Evolutionary conservation across 2,888 invertebrate species (phyloP).

Genomic region (Zhuqinia jingwanae): DNA sequence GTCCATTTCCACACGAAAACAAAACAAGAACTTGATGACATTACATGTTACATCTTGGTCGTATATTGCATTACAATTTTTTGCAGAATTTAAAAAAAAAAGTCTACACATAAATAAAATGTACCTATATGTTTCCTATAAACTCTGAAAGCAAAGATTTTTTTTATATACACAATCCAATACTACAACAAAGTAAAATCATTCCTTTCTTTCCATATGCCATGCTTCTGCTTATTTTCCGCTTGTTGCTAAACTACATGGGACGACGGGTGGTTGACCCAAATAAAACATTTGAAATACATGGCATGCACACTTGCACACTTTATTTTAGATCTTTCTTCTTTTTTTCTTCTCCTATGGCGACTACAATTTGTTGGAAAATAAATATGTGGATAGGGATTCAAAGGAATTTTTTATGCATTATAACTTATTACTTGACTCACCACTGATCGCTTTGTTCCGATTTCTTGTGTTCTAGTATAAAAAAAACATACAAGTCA

Average conservation of each 20-base stretch:
- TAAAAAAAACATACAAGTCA: conserved; percentile 13
- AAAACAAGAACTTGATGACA: no score
- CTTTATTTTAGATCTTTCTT: not conserved
- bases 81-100: no score
- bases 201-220: conserved; percentile 13
- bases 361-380: not conserved
- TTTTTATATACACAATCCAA: no score
- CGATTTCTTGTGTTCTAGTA: conserved; percentile 24
- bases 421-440: not conserved
- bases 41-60: no score
- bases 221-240: not conserved
- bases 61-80: no score
- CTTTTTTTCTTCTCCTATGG: not conserved
- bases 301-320: no score
- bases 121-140: no score
- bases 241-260: not conserved
- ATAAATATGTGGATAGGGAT: not conserved
- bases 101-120: no score
- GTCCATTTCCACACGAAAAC: no score
- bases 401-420: not conserved
- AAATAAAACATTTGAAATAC: conserved; percentile 35
- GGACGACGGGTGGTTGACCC: conserved; percentile 59
- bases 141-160: no score
- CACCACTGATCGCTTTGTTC: conserved; percentile 44
- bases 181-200: no score